A percentile compares a stretch with the other conserved stretches of the same genome.
Conservation (phyloP, 2,888 invertebrate species). For the Toxonevra muliebris region DNA sequence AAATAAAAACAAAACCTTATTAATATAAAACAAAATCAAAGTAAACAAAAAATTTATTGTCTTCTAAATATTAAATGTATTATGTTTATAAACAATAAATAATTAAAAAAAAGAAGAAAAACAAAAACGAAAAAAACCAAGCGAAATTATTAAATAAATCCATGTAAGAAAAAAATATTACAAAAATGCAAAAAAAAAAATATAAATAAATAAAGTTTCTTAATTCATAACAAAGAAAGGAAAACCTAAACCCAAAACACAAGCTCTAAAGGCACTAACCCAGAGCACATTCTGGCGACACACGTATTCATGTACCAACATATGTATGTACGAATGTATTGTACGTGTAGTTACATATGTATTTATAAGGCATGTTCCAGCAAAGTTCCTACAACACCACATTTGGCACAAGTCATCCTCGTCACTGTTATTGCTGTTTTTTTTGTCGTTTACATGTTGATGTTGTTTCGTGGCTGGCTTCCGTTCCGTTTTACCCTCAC, state of each 20-base stretch:
- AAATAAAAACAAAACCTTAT: slow-evolving; percentile 13
- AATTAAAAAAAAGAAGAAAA: slow-evolving; percentile 39
- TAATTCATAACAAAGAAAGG: slow-evolving; percentile 18
- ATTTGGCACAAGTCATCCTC: neutral
- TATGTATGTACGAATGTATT: neutral
- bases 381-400: neutral
- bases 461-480: no score
- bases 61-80: slow-evolving; percentile 57
- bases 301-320: neutral
- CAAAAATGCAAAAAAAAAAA: slow-evolving; percentile 18
- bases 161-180: slow-evolving; percentile 44
- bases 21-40: slow-evolving; percentile 22
- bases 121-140: slow-evolving; percentile 44
- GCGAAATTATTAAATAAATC: slow-evolving; percentile 54
- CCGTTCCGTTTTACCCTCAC: no score
- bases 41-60: slow-evolving; percentile 41
- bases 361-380: no score
- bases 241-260: neutral
- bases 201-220: neutral
- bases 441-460: no score
- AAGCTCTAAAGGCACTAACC: neutral
- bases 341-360: no score
- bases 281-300: neutral
- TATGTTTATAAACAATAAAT: slow-evolving; percentile 52
- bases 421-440: neutral